Evolutionary conservation across 2,113 vertebrate species (phyloP).

Genomic region (Mirza zaza): DNA sequence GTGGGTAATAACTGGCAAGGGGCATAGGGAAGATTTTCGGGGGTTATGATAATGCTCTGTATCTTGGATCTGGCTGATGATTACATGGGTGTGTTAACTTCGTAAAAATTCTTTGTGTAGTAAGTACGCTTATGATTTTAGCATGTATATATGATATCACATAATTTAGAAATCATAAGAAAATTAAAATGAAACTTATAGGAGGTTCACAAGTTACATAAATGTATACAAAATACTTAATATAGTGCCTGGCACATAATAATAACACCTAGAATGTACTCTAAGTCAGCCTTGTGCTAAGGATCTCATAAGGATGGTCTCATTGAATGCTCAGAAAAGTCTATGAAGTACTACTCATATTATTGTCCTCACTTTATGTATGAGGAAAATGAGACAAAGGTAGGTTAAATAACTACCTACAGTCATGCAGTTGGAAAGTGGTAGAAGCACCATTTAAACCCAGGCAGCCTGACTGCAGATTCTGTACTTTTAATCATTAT

Average conservation of each 20-base stretch:
- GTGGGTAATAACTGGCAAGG: neutral
- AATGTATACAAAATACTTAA: conserved; percentile 26
- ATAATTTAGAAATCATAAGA: conserved; percentile 26
- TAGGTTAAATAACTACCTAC: neutral
- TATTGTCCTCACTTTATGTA: neutral
- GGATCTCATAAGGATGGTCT: conserved; percentile 5
- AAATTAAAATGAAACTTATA: neutral
- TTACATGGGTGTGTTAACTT: neutral
- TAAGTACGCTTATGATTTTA: neutral
- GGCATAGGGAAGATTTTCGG: neutral
- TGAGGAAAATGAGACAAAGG: conserved; percentile 39
- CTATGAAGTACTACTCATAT: neutral
- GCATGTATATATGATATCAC: neutral
- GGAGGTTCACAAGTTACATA: neutral
- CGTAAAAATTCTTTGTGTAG: conserved; percentile 13
- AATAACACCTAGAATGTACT: neutral
- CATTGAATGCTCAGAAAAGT: neutral
- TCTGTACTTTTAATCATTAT: neutral
- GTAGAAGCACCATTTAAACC: neutral
- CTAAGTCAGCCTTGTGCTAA: neutral
- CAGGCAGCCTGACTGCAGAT: neutral
- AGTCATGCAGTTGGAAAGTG: neutral
- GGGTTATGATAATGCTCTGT: neutral
- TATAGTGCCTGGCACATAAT: neutral
- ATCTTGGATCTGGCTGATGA: conserved; percentile 9